Percentiles rank a stretch among this genome's conserved stretches.
These are phyloP conservation scores for Heliconius congener DNA, from an alignment of 1,140 invertebrate species.

Conservation along the genomic window DNA sequence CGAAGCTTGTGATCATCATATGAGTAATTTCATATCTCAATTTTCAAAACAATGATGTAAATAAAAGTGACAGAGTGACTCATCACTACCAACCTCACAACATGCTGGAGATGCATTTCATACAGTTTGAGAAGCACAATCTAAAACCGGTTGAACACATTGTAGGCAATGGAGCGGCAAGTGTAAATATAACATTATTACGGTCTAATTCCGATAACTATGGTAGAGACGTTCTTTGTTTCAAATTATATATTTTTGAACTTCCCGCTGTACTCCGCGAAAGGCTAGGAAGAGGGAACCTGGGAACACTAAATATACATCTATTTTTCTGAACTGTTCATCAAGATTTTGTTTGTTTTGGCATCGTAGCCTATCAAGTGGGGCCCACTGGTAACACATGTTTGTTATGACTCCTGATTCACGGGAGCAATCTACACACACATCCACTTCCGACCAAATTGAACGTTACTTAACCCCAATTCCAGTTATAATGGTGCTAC, in stretches of 20 bases:
- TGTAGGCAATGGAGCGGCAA: slow-evolving; percentile 41
- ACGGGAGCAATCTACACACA: neutral
- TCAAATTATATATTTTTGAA: neutral
- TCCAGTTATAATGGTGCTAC: neutral
- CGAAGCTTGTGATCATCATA: no score
- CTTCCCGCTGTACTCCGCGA: no score
- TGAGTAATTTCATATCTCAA: no score
- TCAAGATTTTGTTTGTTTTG: no score
- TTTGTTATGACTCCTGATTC: neutral
- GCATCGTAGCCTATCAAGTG: no score
- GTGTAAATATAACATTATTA: slow-evolving; percentile 51
- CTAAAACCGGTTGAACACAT: slow-evolving; percentile 42
- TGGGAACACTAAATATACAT: no score
- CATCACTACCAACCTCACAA: no score
- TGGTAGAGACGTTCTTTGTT: neutral
- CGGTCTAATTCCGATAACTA: slow-evolving; percentile 17
- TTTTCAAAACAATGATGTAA: no score
- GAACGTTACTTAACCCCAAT: neutral
- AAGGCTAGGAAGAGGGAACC: no score
- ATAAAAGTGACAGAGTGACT: no score
- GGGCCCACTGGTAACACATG: no score
- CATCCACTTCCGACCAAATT: neutral
- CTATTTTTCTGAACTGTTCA: no score
- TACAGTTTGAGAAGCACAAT: slow-evolving; percentile 33
- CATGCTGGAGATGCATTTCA: neutral